These are phyloP conservation scores for Kuschelorhynchus macadamiae DNA, from an alignment of 2,888 invertebrate genomes.

Conservation along the genomic window DNA sequence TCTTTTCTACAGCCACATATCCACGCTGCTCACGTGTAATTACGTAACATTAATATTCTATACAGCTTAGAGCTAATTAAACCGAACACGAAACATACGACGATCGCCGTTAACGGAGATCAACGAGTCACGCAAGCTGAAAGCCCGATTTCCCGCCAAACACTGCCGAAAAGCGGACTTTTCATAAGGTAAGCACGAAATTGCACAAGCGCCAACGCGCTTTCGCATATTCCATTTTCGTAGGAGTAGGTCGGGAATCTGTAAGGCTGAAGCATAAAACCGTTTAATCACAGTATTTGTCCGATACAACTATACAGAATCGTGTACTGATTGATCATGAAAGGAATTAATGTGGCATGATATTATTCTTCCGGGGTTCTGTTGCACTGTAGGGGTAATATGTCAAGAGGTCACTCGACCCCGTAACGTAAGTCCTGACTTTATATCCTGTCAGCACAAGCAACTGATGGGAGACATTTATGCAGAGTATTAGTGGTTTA, in stretches of 20 bases:
- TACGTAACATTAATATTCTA: slow-evolving; percentile 5
- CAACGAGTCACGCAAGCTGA: slow-evolving; percentile 14
- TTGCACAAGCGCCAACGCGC: slow-evolving; percentile 40
- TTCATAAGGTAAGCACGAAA: slow-evolving; percentile 23
- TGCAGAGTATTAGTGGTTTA: too few relatives aligned
- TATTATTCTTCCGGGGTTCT: too few relatives aligned
- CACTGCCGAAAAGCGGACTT: slow-evolving; percentile 34
- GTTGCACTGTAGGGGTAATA: too few relatives aligned
- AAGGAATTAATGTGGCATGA: too few relatives aligned
- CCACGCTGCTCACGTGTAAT: too few relatives aligned
- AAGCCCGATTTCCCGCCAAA: slow-evolving; percentile 35
- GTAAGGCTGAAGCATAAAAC: slow-evolving; percentile 22
- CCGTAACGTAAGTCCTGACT: too few relatives aligned
- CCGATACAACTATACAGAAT: background rate
- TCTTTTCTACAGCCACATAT: too few relatives aligned
- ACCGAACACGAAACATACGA: slow-evolving; percentile 10
- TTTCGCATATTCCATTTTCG: slow-evolving; percentile 34
- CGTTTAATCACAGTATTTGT: slow-evolving; percentile 18
- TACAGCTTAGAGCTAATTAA: slow-evolving; percentile 9
- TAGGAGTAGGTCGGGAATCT: slow-evolving; percentile 37
- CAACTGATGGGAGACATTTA: too few relatives aligned
- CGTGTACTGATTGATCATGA: too few relatives aligned
- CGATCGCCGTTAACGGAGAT: background rate
- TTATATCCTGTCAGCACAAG: too few relatives aligned
- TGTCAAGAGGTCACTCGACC: too few relatives aligned